Conservation (phyloP, 2,113 vertebrate species). For the Hiodon tergisus region DNA sequence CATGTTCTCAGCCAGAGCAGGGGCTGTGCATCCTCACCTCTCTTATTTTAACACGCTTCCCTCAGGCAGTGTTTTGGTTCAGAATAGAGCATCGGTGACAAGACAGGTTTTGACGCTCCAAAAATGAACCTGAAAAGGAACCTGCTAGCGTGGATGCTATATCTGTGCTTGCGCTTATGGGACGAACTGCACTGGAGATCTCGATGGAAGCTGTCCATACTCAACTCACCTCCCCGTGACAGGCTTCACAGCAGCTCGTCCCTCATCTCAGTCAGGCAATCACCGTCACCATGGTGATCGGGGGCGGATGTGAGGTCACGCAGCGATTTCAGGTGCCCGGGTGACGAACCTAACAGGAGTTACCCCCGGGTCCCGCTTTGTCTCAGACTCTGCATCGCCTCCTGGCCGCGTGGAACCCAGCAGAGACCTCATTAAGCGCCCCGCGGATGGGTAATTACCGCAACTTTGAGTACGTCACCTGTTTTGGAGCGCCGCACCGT, state of each 20-base stretch:
- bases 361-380: conserved; percentile 9
- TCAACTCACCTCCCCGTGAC: background rate
- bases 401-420: conserved; percentile 46
- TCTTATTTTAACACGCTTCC: no score
- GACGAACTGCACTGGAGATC: no score
- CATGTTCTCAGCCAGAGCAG: no score
- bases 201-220: no score
- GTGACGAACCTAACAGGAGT: background rate
- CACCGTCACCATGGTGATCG: conserved; percentile 65
- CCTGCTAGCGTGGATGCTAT: no score
- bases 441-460: conserved; percentile 58
- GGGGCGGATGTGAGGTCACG: conserved; percentile 53
- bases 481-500: background rate
- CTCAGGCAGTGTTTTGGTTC: no score
- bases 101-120: no score
- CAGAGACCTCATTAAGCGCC: conserved; percentile 62
- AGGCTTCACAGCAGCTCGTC: conserved; percentile 4
- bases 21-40: no score
- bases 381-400: conserved; percentile 31
- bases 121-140: no score
- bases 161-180: no score
- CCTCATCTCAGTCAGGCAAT: conserved; percentile 37
- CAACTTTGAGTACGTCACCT: conserved; percentile 41
- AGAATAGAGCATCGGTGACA: no score
- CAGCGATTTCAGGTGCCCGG: conserved; percentile 37